Evolutionary conservation across 1,140 invertebrate genomes (phyloP).

Genomic region (Lycorma delicatula): DNA sequence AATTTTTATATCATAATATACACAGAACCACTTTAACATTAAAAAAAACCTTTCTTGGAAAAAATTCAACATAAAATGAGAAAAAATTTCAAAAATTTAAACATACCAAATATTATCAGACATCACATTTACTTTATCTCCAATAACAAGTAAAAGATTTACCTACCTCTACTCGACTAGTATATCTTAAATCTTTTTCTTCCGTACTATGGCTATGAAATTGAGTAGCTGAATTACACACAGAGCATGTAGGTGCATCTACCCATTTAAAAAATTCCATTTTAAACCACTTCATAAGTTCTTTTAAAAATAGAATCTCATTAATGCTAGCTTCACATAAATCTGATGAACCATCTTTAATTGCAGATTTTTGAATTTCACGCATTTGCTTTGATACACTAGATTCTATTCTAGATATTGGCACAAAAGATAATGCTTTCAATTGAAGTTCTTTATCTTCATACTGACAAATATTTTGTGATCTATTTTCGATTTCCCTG

Average conservation of each 20-base stretch:
- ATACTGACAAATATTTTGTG: slow-evolving; percentile 5
- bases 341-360: slow-evolving; percentile 28
- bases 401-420: slow-evolving; percentile 48
- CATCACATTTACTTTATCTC: slow-evolving; percentile 28
- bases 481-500: neutral
- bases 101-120: too few relatives aligned
- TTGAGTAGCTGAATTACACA: neutral
- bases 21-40: too few relatives aligned
- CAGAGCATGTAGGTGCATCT: slow-evolving; percentile 61
- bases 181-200: slow-evolving; percentile 32
- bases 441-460: slow-evolving; percentile 3
- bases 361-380: slow-evolving; percentile 42
- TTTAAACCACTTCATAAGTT: slow-evolving; percentile 86
- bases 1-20: too few relatives aligned
- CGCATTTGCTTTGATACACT: slow-evolving; percentile 51
- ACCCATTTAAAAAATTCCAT: slow-evolving; percentile 87
- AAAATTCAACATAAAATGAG: too few relatives aligned
- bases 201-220: slow-evolving; percentile 3
- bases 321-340: slow-evolving; percentile 46
- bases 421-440: slow-evolving; percentile 38
- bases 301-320: slow-evolving; percentile 62
- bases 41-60: too few relatives aligned
- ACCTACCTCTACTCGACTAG: slow-evolving; percentile 48
- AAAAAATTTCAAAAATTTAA: too few relatives aligned
- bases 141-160: too few relatives aligned